A percentile compares a stretch with the other conserved stretches of the same genome.
phyloP scores from a whole-genome alignment of 2,797 vertebrate species.

The Numenius phaeopus region DNA sequence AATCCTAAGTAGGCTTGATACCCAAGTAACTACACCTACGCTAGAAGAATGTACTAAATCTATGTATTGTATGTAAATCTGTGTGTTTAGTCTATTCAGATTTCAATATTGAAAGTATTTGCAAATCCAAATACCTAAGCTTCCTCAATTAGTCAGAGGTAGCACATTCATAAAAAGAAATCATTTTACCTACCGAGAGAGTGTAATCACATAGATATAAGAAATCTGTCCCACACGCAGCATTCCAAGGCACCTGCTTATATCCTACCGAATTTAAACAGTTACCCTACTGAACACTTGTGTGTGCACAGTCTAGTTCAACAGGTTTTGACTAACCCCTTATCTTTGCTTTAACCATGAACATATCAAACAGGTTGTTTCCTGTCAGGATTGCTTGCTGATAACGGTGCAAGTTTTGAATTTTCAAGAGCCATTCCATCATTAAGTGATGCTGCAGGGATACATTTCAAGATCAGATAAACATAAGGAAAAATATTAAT shows the following conservation, averaged over 20 bases:
- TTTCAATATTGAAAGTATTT: not conserved
- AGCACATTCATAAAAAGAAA: not conserved
- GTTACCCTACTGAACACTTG: not conserved
- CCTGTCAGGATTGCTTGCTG: not conserved
- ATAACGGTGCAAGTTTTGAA: not conserved
- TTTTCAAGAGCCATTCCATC: not conserved
- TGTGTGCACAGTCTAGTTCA: not conserved
- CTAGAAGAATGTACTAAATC: not conserved
- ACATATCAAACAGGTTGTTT: not conserved
- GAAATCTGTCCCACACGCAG: not conserved
- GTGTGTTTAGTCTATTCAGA: not conserved
- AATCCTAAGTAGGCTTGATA: not conserved
- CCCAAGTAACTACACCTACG: not conserved
- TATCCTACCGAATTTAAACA: not conserved
- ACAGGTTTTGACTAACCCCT: not conserved
- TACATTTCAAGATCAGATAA: not conserved
- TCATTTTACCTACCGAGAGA: not conserved
- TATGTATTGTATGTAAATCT: not conserved
- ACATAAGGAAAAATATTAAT: not conserved
- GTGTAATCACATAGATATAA: not conserved
- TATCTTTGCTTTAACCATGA: not conserved
- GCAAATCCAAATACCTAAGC: not conserved
- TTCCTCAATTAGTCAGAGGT: not conserved
- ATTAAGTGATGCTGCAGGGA: not conserved
- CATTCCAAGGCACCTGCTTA: not conserved